phyloP scores from a whole-genome alignment of 2,888 invertebrate genomes.

The Calliopum simillimum region DNA sequence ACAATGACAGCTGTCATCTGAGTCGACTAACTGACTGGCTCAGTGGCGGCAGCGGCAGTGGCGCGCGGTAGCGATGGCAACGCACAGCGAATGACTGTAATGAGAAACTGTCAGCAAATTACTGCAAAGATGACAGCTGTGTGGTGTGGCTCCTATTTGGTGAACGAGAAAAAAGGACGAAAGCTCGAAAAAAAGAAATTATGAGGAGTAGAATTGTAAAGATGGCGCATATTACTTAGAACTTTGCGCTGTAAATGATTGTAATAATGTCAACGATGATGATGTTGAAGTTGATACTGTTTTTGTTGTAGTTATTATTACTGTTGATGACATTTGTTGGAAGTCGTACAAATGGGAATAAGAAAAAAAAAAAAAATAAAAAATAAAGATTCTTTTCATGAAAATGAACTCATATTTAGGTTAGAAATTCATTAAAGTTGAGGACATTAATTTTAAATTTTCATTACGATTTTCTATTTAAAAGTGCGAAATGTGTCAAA shows the following conservation, averaged over 20 bases:
- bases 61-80: too few species aligned
- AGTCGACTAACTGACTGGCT: slow-evolving; percentile 8
- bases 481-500: too few species aligned
- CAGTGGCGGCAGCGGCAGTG: neutral
- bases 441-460: too few species aligned
- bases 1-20: slow-evolving; percentile 22
- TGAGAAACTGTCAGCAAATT: slow-evolving; percentile 16
- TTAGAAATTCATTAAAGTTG: too few species aligned
- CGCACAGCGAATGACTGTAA: slow-evolving; percentile 3
- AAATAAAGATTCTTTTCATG: too few species aligned
- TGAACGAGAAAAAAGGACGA: neutral
- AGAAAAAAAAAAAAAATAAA: neutral
- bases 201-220: neutral
- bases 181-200: neutral
- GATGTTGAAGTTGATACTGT: neutral
- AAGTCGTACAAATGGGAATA: neutral
- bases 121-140: slow-evolving; percentile 9
- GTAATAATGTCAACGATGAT: slow-evolving; percentile 18
- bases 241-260: neutral
- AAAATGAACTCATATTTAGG: too few species aligned
- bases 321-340: neutral
- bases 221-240: slow-evolving; percentile 5
- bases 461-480: too few species aligned
- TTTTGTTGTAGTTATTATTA: neutral
- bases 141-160: neutral